phyloP scores from a whole-genome alignment of 2,113 vertebrate genomes.

The Oncorhynchus clarkii region DNA sequence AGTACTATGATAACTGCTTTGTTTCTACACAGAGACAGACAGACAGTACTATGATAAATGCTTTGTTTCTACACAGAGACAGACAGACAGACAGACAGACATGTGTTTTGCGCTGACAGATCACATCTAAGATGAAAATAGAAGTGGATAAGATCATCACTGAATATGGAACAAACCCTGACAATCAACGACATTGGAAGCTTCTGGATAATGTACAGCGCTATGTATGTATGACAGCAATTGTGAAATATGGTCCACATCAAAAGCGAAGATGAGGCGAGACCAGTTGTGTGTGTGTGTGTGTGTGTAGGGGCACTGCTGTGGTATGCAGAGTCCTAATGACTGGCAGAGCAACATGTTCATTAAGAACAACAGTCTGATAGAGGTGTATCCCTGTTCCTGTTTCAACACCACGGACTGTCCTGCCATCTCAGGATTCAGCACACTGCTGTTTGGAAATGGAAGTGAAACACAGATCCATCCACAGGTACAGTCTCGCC shows the following conservation, averaged over 20 bases:
- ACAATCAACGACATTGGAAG: not conserved
- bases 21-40: too few species aligned
- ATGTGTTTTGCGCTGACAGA: slow-evolving; percentile 37
- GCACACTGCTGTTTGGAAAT: not conserved
- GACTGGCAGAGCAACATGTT: slow-evolving; percentile 64
- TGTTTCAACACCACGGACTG: slow-evolving; percentile 51
- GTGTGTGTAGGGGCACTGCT: slow-evolving; percentile 57
- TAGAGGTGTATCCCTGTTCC: slow-evolving; percentile 63
- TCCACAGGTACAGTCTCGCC: slow-evolving; percentile 28
- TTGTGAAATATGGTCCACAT: not conserved
- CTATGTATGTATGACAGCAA: slow-evolving; percentile 46
- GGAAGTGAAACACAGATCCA: slow-evolving; percentile 24
- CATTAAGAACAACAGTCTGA: slow-evolving; percentile 34
- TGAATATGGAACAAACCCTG: slow-evolving; percentile 16
- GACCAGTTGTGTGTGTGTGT: not conserved
- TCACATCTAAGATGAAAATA: slow-evolving; percentile 9
- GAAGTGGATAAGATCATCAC: slow-evolving; percentile 39
- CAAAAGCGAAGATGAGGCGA: not conserved
- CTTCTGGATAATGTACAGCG: slow-evolving; percentile 63
- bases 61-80: not conserved
- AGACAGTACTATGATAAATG: too few species aligned
- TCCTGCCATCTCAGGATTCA: not conserved
- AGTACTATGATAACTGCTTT: too few species aligned
- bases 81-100: not conserved
- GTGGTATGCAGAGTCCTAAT: slow-evolving; percentile 38